Conservation (phyloP, 1,140 invertebrate genomes). For the Ridgeia piscesae region DNA sequence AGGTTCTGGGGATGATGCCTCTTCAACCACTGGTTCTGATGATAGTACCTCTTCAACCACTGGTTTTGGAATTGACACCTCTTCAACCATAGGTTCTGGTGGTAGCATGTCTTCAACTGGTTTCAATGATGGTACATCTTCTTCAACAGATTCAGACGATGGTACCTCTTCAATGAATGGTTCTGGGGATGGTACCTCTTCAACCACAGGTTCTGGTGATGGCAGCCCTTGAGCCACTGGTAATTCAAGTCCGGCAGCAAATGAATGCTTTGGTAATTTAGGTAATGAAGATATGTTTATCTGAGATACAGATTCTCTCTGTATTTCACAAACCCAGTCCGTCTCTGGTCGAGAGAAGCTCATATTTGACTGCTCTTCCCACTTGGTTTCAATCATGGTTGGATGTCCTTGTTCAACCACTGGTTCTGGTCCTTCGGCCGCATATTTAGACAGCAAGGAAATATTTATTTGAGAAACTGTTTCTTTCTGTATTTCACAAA, state of each 20-base stretch:
- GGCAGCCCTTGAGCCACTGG: neutral
- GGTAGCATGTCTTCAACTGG: neutral
- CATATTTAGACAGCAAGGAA: neutral
- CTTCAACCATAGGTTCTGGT: too few species aligned
- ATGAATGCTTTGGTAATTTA: neutral
- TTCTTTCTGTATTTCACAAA: neutral
- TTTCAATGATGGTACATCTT: slow-evolving; percentile 3
- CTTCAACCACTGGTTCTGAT: neutral
- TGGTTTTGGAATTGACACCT: neutral
- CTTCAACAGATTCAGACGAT: neutral
- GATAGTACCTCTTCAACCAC: neutral
- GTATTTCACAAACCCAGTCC: neutral
- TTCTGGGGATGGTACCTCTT: slow-evolving; percentile 7
- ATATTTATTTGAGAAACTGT: neutral
- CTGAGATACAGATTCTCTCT: neutral
- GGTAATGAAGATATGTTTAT: neutral
- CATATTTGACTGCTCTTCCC: neutral
- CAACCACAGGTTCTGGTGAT: neutral
- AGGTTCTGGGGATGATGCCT: neutral
- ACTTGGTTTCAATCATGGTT: neutral
- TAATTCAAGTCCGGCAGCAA: neutral
- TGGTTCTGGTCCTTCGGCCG: too few species aligned
- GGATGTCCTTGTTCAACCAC: too few species aligned
- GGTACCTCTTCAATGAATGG: neutral
- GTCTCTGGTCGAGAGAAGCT: neutral